These are phyloP conservation scores for Anguilla obscura DNA, from an alignment of 2,797 vertebrate species.

Conservation along the genomic window DNA sequence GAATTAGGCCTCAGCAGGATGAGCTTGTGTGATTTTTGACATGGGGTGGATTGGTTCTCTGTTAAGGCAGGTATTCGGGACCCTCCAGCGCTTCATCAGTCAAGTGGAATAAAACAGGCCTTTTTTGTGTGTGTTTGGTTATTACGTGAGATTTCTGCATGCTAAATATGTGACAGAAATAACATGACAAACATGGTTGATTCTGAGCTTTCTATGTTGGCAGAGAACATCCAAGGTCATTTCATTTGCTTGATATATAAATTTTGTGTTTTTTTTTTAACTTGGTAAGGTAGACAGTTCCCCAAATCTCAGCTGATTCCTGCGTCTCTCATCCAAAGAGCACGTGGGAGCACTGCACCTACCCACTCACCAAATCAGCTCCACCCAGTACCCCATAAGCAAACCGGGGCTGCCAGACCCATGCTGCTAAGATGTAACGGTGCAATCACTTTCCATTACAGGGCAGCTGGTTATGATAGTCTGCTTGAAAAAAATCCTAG, in stretches of 20 bases:
- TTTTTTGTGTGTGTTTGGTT: not conserved
- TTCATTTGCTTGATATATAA: not conserved
- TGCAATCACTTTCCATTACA: not conserved
- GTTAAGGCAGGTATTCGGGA: not conserved
- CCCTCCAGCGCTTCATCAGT: not conserved
- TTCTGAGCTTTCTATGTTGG: not conserved
- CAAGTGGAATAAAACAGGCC: not conserved
- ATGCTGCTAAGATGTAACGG: not conserved
- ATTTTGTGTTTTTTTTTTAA: not conserved
- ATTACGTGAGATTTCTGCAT: not conserved
- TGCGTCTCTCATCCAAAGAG: not conserved
- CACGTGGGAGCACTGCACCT: not conserved
- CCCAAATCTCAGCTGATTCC: not conserved
- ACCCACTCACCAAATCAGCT: not conserved
- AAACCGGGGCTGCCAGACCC: conserved; percentile 2
- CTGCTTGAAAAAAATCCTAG: not conserved
- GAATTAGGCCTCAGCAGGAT: not conserved
- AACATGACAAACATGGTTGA: not conserved
- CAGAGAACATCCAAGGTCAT: not conserved
- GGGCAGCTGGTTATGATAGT: not conserved
- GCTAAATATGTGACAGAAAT: not conserved
- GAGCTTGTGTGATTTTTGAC: not conserved
- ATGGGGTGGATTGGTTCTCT: not conserved
- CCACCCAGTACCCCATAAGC: not conserved
- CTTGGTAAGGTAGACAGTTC: not conserved